Conservation (phyloP, 1,140 invertebrate genomes). For the Penaeus vannamei region DNA sequence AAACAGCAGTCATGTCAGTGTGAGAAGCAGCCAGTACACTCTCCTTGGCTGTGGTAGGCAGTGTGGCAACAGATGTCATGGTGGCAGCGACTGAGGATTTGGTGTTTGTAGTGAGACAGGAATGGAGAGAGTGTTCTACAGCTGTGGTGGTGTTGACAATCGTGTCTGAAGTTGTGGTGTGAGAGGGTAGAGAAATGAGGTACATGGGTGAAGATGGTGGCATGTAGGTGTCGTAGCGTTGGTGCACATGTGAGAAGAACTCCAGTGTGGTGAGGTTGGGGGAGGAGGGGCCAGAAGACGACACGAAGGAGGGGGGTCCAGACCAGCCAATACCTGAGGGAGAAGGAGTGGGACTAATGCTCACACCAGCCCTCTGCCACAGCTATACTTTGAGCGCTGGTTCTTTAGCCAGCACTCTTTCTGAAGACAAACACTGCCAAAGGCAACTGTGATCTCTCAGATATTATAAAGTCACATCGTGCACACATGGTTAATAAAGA, state of each 20-base stretch:
- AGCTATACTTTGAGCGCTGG: neutral
- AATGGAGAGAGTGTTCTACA: conserved; percentile 38
- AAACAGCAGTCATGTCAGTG: conserved; percentile 58
- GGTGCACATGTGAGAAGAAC: conserved; percentile 66
- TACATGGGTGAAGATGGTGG: conserved; percentile 52
- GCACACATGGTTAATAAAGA: conserved; percentile 11
- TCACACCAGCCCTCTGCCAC: conserved; percentile 44
- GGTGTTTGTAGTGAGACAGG: neutral
- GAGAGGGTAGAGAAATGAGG: conserved; percentile 44
- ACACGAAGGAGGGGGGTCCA: conserved; percentile 68
- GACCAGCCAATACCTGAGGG: conserved; percentile 67
- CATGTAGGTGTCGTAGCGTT: conserved; percentile 59
- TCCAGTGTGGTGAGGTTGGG: conserved; percentile 66
- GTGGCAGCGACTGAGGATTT: conserved; percentile 26
- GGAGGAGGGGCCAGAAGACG: conserved; percentile 67
- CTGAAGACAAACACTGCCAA: conserved; percentile 12
- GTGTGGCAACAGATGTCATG: conserved; percentile 48
- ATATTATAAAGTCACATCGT: conserved; percentile 5
- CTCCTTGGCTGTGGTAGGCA: conserved; percentile 33
- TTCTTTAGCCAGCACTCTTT: neutral
- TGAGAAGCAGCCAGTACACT: conserved; percentile 36
- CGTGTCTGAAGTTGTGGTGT: conserved; percentile 18
- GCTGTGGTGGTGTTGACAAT: conserved; percentile 3
- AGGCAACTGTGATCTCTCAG: conserved; percentile 9
- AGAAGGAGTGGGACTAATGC: conserved; percentile 52